Base-by-base conservation (phyloP, 2,888 invertebrate genomes). In the Patella ulyssiponensis region DNA sequence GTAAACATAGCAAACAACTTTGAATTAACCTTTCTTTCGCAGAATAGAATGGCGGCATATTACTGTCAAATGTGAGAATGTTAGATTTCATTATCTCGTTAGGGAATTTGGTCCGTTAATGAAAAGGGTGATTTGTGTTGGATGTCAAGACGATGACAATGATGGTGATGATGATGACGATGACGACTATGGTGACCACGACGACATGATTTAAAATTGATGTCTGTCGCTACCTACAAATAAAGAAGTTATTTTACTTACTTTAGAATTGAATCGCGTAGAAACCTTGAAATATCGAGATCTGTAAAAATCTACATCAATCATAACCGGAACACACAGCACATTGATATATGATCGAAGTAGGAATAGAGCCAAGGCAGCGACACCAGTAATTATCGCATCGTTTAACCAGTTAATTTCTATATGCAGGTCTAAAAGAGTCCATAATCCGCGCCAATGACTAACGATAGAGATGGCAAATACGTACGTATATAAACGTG, bases 361-460 rank as follows among this genome's bases (percentile, higher is more conserved):
- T 56, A 15, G 15, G 9, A 74, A 5, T 27, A 74, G 33, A 17
- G 15, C 9, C 44, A 27, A 15, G 44, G 12, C 17, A 3, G 33
- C 64, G 11, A 33, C 7, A 20, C 27, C 3, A 14, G 33, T 11
- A 17, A 58, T 58, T 14, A 74, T 33, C 11, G 44, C 58, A 14
- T 44, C 74, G 9, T 33, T 15, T 1, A 74, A n/a, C 15, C 23
- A 44, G 58, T 23, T 56, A 17, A 33, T 58, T 23, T 58, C 44
- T 5, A 14, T 64, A n/a, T 74, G 58, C 23, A 27, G 33, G 20
- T 74, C 64, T 44, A 74, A 33, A 15, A 74, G 56, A 23, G 17
- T 17, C 74, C 74, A 74, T 44, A 74, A 15, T 33, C 74, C 74
- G 33, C 74, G 54, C 74, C 74, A 74, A n/a, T 74, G 54, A 64